Conservation (phyloP, 2,888 invertebrate genomes). For the Alentia gelatinosa region DNA sequence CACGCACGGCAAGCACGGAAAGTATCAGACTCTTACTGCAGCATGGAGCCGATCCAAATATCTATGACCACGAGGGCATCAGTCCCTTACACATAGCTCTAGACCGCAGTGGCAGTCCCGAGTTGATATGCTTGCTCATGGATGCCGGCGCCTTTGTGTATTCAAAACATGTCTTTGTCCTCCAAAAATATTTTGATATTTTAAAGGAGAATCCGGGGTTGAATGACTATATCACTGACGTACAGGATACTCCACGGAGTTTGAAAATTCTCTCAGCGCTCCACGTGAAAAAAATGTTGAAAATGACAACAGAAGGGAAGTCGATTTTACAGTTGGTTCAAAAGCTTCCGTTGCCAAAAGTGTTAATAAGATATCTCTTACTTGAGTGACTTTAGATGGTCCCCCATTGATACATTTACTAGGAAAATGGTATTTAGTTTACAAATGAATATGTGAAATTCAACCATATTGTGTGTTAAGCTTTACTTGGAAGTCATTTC, state of each 20-base stretch:
- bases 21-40: conserved; percentile 69
- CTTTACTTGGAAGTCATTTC: too few species aligned
- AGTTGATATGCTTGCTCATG: not conserved
- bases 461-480: too few species aligned
- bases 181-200: not conserved
- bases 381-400: conserved; percentile 56
- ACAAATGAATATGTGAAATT: too few species aligned
- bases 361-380: conserved; percentile 2
- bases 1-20: conserved; percentile 67
- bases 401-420: too few species aligned
- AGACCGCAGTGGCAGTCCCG: conserved; percentile 57
- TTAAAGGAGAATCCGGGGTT: not conserved
- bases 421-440: too few species aligned
- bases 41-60: conserved; percentile 74
- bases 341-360: conserved; percentile 38
- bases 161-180: not conserved
- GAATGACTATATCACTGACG: not conserved
- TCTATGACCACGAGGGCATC: conserved; percentile 71
- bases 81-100: conserved; percentile 71
- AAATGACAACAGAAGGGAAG: not conserved
- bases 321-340: not conserved
- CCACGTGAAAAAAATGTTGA: not conserved
- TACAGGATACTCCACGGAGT: conserved; percentile 20
- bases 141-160: conserved; percentile 42
- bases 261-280: conserved; percentile 8